Evolutionary conservation across 2,797 vertebrate genomes (phyloP).

Genomic region (Tapirus indicus): DNA sequence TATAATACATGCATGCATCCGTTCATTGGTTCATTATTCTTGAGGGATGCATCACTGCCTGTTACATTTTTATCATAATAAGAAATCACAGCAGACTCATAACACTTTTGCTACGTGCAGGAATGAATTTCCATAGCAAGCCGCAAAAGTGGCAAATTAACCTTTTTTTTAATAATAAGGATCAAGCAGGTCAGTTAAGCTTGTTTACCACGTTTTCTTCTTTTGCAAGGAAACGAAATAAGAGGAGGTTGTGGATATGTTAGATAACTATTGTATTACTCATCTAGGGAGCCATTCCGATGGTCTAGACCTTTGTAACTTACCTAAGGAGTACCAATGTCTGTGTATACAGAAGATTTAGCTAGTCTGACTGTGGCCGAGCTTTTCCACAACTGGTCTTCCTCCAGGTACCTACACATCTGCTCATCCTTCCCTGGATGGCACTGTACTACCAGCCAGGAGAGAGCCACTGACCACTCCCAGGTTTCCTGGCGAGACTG

Average conservation of each 20-base stretch:
- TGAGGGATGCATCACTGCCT: conserved; percentile 63
- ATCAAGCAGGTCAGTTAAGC: not conserved
- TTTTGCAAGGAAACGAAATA: not conserved
- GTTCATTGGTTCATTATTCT: conserved; percentile 75
- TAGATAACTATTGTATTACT: fast-evolving
- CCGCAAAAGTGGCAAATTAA: not conserved
- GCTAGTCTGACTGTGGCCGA: fast-evolving
- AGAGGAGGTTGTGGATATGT: not conserved
- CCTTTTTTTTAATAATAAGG: not conserved
- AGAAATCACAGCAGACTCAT: conserved; percentile 66
- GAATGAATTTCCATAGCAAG: conserved; percentile 53
- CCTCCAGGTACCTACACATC: fast-evolving
- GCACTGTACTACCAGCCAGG: no score
- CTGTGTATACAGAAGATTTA: not conserved
- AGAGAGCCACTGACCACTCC: not conserved
- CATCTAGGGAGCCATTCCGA: fast-evolving
- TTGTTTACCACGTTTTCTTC: not conserved
- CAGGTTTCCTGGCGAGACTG: not conserved
- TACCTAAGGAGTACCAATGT: fast-evolving
- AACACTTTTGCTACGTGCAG: conserved; percentile 13
- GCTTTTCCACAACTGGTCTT: not conserved
- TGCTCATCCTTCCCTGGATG: fast-evolving
- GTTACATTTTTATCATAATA: conserved; percentile 66
- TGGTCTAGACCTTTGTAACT: fast-evolving
- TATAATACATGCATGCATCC: conserved; percentile 62